Conservation (phyloP, 2,113 vertebrate genomes). For the Campylomormyrus numenius region DNA sequence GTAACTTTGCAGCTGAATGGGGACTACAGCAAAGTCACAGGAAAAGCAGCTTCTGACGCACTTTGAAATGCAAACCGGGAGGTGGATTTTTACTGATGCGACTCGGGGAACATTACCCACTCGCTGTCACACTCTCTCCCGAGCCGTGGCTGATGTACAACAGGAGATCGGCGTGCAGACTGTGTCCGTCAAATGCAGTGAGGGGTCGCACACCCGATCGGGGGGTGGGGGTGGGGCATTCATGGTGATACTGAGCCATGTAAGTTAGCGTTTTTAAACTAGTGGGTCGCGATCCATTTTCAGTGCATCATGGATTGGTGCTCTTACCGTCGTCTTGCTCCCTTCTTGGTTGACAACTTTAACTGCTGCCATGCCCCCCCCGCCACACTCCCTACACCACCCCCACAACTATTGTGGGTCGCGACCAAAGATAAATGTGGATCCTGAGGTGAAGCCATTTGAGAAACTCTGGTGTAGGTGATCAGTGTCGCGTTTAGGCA, state of each 20-base stretch:
- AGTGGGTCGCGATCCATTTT: not conserved
- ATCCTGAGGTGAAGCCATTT: not conserved
- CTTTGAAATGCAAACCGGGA: not conserved
- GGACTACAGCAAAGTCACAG: not conserved
- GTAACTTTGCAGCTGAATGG: not conserved
- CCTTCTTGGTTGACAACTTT: too few species aligned
- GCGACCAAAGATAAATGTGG: not conserved
- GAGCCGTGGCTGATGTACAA: not conserved
- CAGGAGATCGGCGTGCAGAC: not conserved
- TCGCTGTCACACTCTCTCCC: not conserved
- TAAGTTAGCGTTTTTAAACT: not conserved
- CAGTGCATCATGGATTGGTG: not conserved
- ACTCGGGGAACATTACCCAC: not conserved
- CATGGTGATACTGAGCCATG: not conserved
- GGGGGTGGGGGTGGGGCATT: not conserved
- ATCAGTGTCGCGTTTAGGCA: not conserved
- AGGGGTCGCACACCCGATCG: not conserved
- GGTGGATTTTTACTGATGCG: not conserved
- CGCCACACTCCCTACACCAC: not conserved
- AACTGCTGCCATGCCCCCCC: too few species aligned
- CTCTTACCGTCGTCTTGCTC: not conserved
- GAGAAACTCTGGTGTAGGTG: not conserved
- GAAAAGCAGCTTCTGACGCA: not conserved
- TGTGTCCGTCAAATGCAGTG: not conserved
- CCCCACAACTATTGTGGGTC: not conserved